Percentiles rank a stretch among this genome's conserved stretches.
Evolutionary conservation across 2,113 vertebrate genomes (phyloP).

Genomic region (Paedocypris sp.): DNA sequence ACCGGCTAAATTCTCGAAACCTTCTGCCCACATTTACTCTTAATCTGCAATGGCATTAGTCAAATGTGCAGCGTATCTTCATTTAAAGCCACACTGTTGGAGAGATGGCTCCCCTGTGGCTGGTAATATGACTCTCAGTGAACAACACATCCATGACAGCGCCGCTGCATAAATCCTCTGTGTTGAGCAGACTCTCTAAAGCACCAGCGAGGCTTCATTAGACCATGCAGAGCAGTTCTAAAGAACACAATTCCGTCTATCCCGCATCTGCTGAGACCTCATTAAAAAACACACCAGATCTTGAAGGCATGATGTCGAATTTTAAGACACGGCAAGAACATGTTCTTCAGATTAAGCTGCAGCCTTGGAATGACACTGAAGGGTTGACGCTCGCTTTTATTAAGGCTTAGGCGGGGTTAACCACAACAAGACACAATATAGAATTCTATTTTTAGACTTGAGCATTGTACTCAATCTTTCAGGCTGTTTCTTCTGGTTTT

Average conservation of each 20-base stretch:
- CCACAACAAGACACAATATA: too few relatives aligned
- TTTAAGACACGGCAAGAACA: neutral
- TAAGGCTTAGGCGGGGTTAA: neutral
- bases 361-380: neutral
- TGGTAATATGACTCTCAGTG: constrained; percentile 26
- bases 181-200: constrained; percentile 13
- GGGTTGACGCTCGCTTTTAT: neutral
- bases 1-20: constrained; percentile 7
- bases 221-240: constrained; percentile 8
- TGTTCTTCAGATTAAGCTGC: neutral
- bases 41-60: constrained; percentile 25
- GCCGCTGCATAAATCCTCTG: constrained; percentile 19
- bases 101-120: constrained; percentile 14
- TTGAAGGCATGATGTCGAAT: constrained; percentile 7
- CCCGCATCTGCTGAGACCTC: constrained; percentile 11
- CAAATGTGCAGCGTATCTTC: constrained; percentile 34
- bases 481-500: too few relatives aligned
- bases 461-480: too few relatives aligned
- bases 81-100: constrained; percentile 22
- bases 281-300: constrained; percentile 3
- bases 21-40: constrained; percentile 13
- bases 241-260: constrained; percentile 1
- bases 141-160: constrained; percentile 15
- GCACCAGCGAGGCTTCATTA: neutral
- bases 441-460: too few relatives aligned